These are phyloP conservation scores for Melanotaenia duboulayi DNA, from an alignment of 2,113 vertebrate genomes.

Conservation along the genomic window DNA sequence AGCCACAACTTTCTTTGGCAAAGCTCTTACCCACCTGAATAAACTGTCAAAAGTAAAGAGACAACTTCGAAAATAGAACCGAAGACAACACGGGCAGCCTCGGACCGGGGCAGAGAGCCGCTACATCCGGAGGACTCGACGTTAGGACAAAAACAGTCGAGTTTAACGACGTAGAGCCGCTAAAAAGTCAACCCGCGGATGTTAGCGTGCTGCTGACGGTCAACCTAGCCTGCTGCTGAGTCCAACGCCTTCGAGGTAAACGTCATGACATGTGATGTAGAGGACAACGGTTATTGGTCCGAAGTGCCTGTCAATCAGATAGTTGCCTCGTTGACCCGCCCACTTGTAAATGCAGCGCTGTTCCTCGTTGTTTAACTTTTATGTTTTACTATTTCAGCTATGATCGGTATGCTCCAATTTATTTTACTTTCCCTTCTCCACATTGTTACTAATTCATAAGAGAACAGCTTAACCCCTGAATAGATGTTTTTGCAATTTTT, in stretches of 20 bases:
- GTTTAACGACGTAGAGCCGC: not conserved
- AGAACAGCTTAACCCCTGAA: too few species aligned
- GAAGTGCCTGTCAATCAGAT: not conserved
- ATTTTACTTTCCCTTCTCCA: too few species aligned
- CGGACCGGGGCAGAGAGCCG: not conserved
- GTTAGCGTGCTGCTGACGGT: not conserved
- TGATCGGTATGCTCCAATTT: too few species aligned
- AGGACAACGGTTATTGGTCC: slow-evolving; percentile 20
- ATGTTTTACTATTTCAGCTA: too few species aligned
- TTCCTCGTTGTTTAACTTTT: too few species aligned
- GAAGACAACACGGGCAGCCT: slow-evolving; percentile 6
- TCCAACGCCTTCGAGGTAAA: accelerated
- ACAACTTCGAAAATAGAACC: slow-evolving; percentile 1
- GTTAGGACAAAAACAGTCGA: too few species aligned
- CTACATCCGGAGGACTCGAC: not conserved
- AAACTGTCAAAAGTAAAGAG: slow-evolving; percentile 27
- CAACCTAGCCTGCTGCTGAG: not conserved
- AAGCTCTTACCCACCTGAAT: slow-evolving; percentile 49
- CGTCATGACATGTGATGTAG: not conserved
- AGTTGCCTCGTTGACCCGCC: not conserved
- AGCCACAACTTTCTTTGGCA: not conserved
- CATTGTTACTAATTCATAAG: too few species aligned
- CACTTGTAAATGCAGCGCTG: not conserved
- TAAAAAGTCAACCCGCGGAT: not conserved
- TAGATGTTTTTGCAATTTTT: too few species aligned